Evolutionary conservation across 92 coral and sea anemone genomes (phyloP).

Genomic region (Heliopora coerulea): DNA sequence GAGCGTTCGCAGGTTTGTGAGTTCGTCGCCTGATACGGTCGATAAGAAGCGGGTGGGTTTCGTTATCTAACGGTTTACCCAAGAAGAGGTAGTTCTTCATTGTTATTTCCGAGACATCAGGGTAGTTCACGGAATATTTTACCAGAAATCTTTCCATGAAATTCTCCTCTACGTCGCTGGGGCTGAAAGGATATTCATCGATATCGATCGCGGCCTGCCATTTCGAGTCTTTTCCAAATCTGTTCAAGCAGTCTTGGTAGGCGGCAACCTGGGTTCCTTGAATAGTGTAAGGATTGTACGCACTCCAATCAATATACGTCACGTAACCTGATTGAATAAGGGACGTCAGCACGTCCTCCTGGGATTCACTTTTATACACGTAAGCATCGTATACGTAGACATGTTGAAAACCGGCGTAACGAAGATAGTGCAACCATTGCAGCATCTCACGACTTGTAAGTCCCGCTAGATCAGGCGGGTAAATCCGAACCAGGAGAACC

Average conservation of each 20-base stretch:
- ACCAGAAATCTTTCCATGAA: constrained; percentile 51
- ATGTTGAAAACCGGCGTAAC: constrained; percentile 66
- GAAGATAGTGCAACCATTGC: constrained; percentile 61
- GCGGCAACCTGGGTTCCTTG: constrained; percentile 59
- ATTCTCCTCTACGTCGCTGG: constrained; percentile 44
- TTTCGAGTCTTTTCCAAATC: constrained; percentile 2
- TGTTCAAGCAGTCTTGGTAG: constrained; percentile 42
- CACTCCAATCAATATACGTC: constrained; percentile 63
- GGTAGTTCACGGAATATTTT: constrained; percentile 21
- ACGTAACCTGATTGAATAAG: constrained; percentile 56
- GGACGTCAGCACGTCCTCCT: constrained; percentile 50
- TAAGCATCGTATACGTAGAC: constrained; percentile 68
- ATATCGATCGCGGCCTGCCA: constrained; percentile 44
- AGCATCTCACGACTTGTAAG: constrained; percentile 61
- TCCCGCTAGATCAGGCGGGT: constrained; percentile 42
- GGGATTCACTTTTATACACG: constrained; percentile 57
- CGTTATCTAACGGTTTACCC: constrained; percentile 60
- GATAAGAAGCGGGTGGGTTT: constrained; percentile 50
- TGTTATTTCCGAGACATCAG: constrained; percentile 52
- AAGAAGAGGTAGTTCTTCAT: constrained; percentile 66
- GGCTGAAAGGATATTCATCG: constrained; percentile 66
- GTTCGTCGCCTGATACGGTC: constrained; percentile 64
- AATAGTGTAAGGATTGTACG: constrained; percentile 51
- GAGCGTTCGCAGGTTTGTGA: constrained; percentile 47
- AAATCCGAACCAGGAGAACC: constrained; percentile 51